Percentiles rank a stretch among this genome's conserved stretches.
Conservation (phyloP, 2,888 invertebrate species). For the Cryptus viduatorius region DNA sequence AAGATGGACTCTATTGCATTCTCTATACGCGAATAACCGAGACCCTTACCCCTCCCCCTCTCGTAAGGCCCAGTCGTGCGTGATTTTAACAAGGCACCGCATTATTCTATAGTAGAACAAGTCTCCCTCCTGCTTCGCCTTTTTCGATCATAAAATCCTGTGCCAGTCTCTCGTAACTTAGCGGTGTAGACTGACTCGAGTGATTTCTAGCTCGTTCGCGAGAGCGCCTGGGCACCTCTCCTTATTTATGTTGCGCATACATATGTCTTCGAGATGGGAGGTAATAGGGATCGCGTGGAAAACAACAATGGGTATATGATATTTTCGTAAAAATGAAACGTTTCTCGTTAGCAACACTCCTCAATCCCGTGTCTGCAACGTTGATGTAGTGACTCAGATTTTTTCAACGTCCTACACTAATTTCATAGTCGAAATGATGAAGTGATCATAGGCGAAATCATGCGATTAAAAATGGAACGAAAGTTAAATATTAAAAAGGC, state of each 20-base stretch:
- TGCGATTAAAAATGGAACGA: too few species aligned
- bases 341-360: slow-evolving; percentile 12
- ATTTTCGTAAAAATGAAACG: too few species aligned
- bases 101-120: slow-evolving; percentile 66
- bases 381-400: too few species aligned
- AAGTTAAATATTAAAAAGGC: too few species aligned
- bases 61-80: slow-evolving; percentile 74
- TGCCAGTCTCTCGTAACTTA: slow-evolving; percentile 1
- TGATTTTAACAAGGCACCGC: slow-evolving; percentile 77
- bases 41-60: slow-evolving; percentile 26
- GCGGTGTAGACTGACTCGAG: slow-evolving; percentile 4
- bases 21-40: slow-evolving; percentile 51
- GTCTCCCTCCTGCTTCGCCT: not conserved
- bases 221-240: not conserved
- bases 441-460: too few species aligned
- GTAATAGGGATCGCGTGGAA: too few species aligned
- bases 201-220: slow-evolving; percentile 8
- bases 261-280: too few species aligned
- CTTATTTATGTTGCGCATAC: not conserved
- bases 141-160: slow-evolving; percentile 28
- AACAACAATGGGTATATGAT: too few species aligned
- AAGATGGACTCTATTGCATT: slow-evolving; percentile 54
- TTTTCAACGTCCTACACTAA: too few species aligned
- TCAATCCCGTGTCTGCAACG: slow-evolving; percentile 25
- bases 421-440: too few species aligned